These are phyloP conservation scores for Ctenoplectra terminalis DNA, from an alignment of 1,140 invertebrate species.

Conservation along the genomic window DNA sequence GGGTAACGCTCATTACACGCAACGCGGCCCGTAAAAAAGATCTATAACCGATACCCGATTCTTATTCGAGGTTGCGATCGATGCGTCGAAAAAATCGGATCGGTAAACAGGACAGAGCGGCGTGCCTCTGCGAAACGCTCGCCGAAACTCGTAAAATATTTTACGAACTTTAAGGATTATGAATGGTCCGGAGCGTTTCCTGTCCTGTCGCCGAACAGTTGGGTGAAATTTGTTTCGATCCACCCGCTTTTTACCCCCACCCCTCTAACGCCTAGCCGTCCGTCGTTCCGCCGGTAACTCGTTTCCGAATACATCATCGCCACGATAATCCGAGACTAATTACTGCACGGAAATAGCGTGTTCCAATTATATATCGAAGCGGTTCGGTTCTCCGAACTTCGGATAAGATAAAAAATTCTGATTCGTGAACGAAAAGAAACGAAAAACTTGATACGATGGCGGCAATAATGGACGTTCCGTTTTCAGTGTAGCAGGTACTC, in stretches of 20 bases:
- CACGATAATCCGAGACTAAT: conserved; percentile 15
- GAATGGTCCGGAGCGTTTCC: background rate
- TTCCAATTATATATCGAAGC: background rate
- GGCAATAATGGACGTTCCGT: conserved; percentile 57
- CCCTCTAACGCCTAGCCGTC: background rate
- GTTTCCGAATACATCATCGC: background rate
- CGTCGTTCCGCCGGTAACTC: background rate
- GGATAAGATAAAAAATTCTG: background rate
- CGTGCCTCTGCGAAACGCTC: background rate
- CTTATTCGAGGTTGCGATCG: background rate
- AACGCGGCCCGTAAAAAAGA: background rate
- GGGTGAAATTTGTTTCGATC: too few species aligned
- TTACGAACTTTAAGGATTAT: conserved; percentile 36
- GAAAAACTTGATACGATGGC: conserved; percentile 48
- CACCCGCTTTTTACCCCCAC: too few species aligned
- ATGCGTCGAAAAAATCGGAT: background rate
- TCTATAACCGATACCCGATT: background rate
- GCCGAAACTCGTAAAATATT: conserved; percentile 42
- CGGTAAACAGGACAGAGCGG: background rate
- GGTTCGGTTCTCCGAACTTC: background rate
- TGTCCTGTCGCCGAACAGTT: too few species aligned
- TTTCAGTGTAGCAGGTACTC: too few species aligned
- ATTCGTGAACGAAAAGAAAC: conserved; percentile 50
- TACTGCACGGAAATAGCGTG: background rate
- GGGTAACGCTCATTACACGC: conserved; percentile 19